Percentiles rank a stretch among this genome's conserved stretches.
Conservation (phyloP, 1,140 invertebrate genomes). For the Dufourea novaeangliae region DNA sequence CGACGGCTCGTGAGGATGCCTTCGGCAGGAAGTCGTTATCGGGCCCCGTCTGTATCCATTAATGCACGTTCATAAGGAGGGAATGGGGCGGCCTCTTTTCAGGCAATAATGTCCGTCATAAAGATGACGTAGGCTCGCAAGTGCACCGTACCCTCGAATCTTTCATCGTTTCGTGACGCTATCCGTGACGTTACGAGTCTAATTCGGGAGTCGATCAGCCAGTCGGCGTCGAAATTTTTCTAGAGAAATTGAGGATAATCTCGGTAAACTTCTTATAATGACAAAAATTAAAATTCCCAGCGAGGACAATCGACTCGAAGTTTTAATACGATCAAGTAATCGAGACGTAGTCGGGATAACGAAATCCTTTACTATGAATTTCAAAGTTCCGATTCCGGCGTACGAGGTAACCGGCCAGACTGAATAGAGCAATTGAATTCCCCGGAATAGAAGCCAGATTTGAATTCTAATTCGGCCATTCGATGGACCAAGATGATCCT, state of each 20-base stretch:
- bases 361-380: too few relatives aligned
- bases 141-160: conserved; percentile 8
- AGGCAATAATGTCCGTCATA: conserved; percentile 22
- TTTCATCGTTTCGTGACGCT: neutral
- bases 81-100: conserved; percentile 12
- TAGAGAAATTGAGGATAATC: too few relatives aligned
- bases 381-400: too few relatives aligned
- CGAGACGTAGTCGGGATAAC: too few relatives aligned
- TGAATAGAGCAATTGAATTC: neutral
- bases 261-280: too few relatives aligned
- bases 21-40: conserved; percentile 56
- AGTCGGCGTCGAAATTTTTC: too few relatives aligned
- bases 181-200: neutral
- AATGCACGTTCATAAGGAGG: conserved; percentile 36
- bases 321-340: too few relatives aligned
- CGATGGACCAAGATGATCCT: neutral
- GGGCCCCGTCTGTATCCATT: conserved; percentile 47
- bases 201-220: too few relatives aligned
- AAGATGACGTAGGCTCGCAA: conserved; percentile 40
- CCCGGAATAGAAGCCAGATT: neutral
- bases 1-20: conserved; percentile 38
- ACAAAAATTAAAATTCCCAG: too few relatives aligned
- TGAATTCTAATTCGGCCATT: neutral
- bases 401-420: too few relatives aligned
- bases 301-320: too few relatives aligned